Base-by-base conservation (phyloP, 2,888 invertebrate species). In the Aporophyla lueneburgensis region DNA sequence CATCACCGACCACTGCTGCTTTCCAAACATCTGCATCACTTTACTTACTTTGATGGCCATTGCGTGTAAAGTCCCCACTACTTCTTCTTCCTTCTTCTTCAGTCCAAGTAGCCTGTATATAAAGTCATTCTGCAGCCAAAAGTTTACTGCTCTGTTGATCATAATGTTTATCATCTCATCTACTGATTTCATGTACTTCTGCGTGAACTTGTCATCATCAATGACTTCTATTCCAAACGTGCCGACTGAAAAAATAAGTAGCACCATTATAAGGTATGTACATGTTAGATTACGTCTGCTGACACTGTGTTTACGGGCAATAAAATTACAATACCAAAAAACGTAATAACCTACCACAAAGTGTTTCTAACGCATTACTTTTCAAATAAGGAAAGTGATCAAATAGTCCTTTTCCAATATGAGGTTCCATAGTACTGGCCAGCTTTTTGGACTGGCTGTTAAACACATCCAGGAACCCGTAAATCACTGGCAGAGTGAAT, bases 371-470 rank as follows among this genome's bases (percentile, higher is more conserved):
- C 16, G 70, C 51, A 53, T 40, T 61, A 21, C 56, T 56, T 62
- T 61, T 70, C 33, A 70, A 62, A 53, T 54, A 46, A 4, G 24
- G 14, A 12, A 9, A n/a, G 1, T 46, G 58, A 58, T 80, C 53
- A 46, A 80, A 82, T 5, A 6, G 14, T 27, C 53, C 83, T 53
- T 76, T 76, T 54, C 69, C 76, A 43, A 43, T 43, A 51, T 56
- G 33, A n/a, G 14, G 24, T 27, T 80, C 59, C 40, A 69, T 5
- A n/a, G 51, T 19, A 51, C 5, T 59, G 27, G 27, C 43, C 53
- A 80, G 5, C 3, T 69, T 81, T 33, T 59, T 80, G 14, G 80
- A 53, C 33, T 66, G 82, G 0, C 58, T 65, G 74, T 79, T 79
- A 19, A 79, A 79, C 4, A 79, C 79, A 21, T 65, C 49, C 6